Conservation (phyloP, 2,113 vertebrate species). For the Origma solitaria region DNA sequence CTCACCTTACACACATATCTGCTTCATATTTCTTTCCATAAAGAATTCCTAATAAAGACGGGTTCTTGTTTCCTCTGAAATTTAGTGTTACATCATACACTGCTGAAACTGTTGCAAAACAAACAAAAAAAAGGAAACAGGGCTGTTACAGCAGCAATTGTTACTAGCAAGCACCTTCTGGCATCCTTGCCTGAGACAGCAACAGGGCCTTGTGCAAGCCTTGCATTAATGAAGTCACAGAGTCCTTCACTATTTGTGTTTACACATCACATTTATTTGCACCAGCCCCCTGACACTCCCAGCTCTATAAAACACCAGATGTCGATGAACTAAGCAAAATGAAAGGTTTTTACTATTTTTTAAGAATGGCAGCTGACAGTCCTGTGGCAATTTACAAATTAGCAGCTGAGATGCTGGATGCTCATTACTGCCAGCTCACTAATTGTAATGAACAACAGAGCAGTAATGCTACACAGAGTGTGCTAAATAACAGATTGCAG, state of each 20-base stretch:
- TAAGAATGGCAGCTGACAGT: not conserved
- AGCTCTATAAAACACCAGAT: not conserved
- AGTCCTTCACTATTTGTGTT: not conserved
- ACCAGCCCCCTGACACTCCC: not conserved
- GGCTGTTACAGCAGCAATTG: not conserved
- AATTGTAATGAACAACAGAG: not conserved
- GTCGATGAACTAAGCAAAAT: not conserved
- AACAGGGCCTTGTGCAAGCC: not conserved
- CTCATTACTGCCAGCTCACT: not conserved
- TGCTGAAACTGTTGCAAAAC: constrained; percentile 78
- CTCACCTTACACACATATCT: constrained; percentile 93
- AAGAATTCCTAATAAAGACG: constrained; percentile 91
- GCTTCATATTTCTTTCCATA: constrained; percentile 95
- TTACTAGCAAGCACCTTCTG: not conserved
- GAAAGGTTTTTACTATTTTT: not conserved
- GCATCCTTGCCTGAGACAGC: not conserved
- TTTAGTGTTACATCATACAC: constrained; percentile 97
- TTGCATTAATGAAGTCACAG: not conserved
- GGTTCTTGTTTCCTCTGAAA: constrained; percentile 94
- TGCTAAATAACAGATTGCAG: not conserved
- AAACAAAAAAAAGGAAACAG: not conserved
- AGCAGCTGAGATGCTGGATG: not conserved
- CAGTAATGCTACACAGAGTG: not conserved
- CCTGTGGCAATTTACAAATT: not conserved
- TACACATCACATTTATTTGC: not conserved